A percentile compares a stretch with the other conserved stretches of the same genome.
phyloP scores from a whole-genome alignment of 2,888 invertebrate genomes.

The Cryptocephalus moraei region DNA sequence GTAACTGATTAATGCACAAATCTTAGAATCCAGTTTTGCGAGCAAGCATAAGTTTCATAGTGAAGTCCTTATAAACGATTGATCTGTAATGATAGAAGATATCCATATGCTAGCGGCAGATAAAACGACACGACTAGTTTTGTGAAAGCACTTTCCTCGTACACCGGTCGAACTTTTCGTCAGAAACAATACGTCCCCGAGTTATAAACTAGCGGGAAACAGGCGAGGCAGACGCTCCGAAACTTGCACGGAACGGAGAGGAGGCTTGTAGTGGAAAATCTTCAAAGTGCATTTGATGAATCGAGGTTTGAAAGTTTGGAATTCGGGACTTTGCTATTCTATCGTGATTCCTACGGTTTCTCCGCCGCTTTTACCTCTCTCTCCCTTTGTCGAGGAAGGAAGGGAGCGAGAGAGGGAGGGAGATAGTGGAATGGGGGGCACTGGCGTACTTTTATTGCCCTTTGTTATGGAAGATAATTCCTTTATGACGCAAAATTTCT shows the following conservation, averaged over 20 bases:
- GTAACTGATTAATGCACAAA: no score
- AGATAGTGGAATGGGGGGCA: conserved; percentile 9
- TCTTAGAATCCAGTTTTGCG: no score
- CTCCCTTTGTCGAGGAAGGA: no score
- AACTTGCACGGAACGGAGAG: not conserved
- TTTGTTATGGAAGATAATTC: conserved; percentile 29
- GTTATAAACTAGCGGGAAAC: not conserved
- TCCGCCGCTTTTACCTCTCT: not conserved
- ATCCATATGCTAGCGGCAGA: no score
- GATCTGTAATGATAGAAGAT: no score
- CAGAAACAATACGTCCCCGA: no score
- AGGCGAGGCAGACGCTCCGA: not conserved
- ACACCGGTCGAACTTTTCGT: no score
- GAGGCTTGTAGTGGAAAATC: conserved; percentile 1
- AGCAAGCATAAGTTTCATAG: no score
- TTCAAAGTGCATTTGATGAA: conserved; percentile 13
- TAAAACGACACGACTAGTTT: no score
- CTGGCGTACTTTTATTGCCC: conserved; percentile 27
- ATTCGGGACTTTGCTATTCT: conserved; percentile 7
- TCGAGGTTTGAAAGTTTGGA: conserved; percentile 6
- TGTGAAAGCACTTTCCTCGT: no score
- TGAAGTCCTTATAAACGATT: no score
- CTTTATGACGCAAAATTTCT: conserved; percentile 27
- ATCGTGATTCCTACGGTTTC: conserved; percentile 8
- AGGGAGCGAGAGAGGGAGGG: no score